Evolutionary conservation across 2,113 vertebrate genomes (phyloP).

Genomic region (Sinocyclocheilus rhinocerous): DNA sequence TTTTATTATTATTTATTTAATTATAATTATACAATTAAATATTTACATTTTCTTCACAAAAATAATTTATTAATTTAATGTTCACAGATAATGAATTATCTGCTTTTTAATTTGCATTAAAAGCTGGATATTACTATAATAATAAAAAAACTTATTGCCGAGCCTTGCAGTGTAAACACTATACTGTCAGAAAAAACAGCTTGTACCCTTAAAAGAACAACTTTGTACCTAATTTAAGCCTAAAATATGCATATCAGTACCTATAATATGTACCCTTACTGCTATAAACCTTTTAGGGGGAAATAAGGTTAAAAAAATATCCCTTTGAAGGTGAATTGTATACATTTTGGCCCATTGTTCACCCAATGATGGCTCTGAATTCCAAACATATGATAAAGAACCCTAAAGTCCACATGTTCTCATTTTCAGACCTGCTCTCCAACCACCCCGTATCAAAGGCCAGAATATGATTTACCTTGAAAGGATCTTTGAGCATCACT

Average conservation of each 20-base stretch:
- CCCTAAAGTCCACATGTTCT: background rate
- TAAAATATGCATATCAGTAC: too few species aligned
- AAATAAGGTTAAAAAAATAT: background rate
- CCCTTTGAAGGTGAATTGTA: background rate
- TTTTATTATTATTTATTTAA: too few species aligned
- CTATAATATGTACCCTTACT: too few species aligned
- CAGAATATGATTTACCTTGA: slow-evolving; percentile 31
- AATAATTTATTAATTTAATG: background rate
- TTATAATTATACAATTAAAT: too few species aligned
- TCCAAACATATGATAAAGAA: background rate
- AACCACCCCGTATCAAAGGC: background rate
- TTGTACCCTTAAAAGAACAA: too few species aligned
- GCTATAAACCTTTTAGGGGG: background rate
- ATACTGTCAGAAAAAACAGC: too few species aligned
- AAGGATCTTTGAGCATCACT: slow-evolving; percentile 29
- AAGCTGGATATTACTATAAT: too few species aligned
- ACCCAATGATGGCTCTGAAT: background rate
- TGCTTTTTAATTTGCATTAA: background rate
- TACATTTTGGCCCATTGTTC: background rate
- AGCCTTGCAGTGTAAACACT: background rate
- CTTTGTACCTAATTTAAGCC: too few species aligned
- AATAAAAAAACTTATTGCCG: too few species aligned
- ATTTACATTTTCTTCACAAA: background rate
- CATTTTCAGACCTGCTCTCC: background rate
- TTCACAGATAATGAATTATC: background rate